phyloP scores from a whole-genome alignment of 1,140 invertebrate species.

The Drosophila littoralis region DNA sequence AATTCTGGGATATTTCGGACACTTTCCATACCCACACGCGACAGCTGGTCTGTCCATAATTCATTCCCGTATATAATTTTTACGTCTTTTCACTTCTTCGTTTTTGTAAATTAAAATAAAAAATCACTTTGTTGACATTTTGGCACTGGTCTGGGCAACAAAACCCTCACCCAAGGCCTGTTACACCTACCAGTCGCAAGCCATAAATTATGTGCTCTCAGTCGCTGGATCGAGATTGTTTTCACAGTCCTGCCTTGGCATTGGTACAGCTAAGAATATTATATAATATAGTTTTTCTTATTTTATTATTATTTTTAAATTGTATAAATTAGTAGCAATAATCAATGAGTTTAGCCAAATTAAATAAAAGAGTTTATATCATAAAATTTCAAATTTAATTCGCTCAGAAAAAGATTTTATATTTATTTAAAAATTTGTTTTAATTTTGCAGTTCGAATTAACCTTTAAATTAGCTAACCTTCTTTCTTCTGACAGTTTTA shows the following conservation, averaged over 20 bases:
- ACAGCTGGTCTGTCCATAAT: slow-evolving; percentile 66
- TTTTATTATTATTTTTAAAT: slow-evolving; percentile 6
- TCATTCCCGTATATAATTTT: slow-evolving; percentile 61
- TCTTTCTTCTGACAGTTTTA: not conserved
- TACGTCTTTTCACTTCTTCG: slow-evolving; percentile 38
- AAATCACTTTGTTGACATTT: slow-evolving; percentile 74
- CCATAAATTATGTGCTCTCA: slow-evolving; percentile 42
- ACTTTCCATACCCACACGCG: slow-evolving; percentile 47
- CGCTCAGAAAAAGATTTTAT: no score
- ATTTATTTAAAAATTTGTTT: no score
- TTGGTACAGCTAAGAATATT: slow-evolving; percentile 18
- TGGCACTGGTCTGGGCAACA: slow-evolving; percentile 18
- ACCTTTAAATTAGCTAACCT: no score
- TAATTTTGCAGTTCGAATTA: no score
- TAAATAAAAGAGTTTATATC: no score
- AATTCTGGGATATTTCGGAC: slow-evolving; percentile 34
- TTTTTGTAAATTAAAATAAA: slow-evolving; percentile 71
- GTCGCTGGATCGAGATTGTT: slow-evolving; percentile 12
- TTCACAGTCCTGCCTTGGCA: not conserved
- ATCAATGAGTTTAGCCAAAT: no score
- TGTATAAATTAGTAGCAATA: slow-evolving; percentile 29
- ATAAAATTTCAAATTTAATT: no score
- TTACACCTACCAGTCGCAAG: slow-evolving; percentile 23
- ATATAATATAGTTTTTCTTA: slow-evolving; percentile 7
- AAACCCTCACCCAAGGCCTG: slow-evolving; percentile 1